Conservation (phyloP, 2,888 invertebrate species). For the Aleiodes testaceus region DNA sequence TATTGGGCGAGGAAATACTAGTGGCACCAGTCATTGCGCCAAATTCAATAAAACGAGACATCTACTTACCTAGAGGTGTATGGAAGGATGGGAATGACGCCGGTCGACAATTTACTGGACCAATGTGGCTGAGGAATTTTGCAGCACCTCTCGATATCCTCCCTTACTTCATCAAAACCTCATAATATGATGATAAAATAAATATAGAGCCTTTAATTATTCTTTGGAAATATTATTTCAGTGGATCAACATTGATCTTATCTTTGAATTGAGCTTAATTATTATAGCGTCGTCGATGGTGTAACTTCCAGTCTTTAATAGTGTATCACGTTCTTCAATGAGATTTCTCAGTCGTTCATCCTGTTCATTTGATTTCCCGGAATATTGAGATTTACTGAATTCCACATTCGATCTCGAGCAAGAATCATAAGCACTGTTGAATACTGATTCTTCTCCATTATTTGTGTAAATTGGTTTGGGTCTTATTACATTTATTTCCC, state of each 20-base stretch:
- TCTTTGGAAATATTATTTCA: conserved; percentile 24
- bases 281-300: conserved; percentile 74
- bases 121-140: conserved; percentile 78
- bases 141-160: conserved; percentile 78
- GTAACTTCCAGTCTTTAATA: conserved; percentile 73
- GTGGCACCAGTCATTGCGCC: conserved; percentile 85
- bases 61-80: conserved; percentile 84
- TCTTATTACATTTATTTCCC: conserved; percentile 64
- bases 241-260: conserved; percentile 72
- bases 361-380: conserved; percentile 68
- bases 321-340: conserved; percentile 74
- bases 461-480: conserved; percentile 56
- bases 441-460: conserved; percentile 46
- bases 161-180: background rate
- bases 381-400: conserved; percentile 43
- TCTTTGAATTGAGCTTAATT: conserved; percentile 75
- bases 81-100: conserved; percentile 79
- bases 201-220: conserved; percentile 16
- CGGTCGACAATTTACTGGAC: conserved; percentile 75
- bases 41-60: conserved; percentile 78
- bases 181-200: background rate
- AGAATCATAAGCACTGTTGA: conserved; percentile 50
- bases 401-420: conserved; percentile 51
- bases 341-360: conserved; percentile 74
- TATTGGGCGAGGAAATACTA: conserved; percentile 84